These are phyloP conservation scores for Ecdyonurus torrentis DNA, from an alignment of 2,888 invertebrate genomes.

Conservation along the genomic window DNA sequence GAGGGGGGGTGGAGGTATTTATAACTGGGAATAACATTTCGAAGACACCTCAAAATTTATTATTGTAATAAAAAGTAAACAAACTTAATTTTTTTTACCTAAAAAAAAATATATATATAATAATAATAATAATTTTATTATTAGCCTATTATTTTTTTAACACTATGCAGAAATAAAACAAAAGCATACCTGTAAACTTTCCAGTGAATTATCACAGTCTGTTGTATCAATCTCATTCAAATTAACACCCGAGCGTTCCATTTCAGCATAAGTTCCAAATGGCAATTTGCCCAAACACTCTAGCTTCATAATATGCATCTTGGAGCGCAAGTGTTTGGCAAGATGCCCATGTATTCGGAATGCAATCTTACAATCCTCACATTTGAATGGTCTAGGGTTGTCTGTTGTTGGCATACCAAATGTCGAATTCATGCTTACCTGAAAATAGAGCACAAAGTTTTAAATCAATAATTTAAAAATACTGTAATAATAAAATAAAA, in stretches of 20 bases:
- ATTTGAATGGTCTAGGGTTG: constrained; percentile 92
- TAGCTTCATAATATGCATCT: constrained; percentile 87
- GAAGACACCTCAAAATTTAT: too few relatives aligned
- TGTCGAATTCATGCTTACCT: constrained; percentile 63
- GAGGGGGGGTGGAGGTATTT: too few relatives aligned
- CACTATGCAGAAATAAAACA: neutral
- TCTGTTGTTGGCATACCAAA: constrained; percentile 71
- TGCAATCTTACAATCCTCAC: constrained; percentile 88
- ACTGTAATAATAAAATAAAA: neutral
- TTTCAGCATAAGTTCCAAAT: constrained; percentile 84
- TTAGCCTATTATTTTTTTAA: too few relatives aligned
- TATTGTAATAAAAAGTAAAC: too few relatives aligned
- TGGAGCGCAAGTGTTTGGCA: constrained; percentile 90
- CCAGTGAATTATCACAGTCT: constrained; percentile 86
- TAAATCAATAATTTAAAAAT: neutral
- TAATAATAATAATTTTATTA: neutral
- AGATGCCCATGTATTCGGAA: constrained; percentile 94
- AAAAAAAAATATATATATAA: too few relatives aligned
- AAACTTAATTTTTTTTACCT: too few relatives aligned
- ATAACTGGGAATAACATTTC: too few relatives aligned
- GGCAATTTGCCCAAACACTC: constrained; percentile 87
- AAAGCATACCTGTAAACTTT: constrained; percentile 51
- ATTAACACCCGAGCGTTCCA: constrained; percentile 77
- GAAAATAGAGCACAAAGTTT: constrained; percentile 1
- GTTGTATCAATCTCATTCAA: constrained; percentile 91